Conservation (phyloP, 2,113 vertebrate species). For the Oreotragus oreotragus region DNA sequence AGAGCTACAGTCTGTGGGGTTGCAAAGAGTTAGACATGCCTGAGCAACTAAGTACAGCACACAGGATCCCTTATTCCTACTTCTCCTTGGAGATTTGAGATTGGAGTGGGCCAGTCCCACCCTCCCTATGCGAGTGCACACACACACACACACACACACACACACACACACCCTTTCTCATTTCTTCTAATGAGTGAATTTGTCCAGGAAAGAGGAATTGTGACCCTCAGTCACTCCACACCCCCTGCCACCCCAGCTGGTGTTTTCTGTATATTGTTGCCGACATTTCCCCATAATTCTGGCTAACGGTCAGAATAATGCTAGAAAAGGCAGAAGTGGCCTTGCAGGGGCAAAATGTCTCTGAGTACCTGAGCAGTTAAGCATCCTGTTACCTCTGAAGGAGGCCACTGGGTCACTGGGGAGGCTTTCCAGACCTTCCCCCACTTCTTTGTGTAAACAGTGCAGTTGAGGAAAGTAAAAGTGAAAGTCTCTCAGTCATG, state of each 20-base stretch:
- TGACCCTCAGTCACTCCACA: background rate
- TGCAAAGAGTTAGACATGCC: background rate
- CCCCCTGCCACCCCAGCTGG: background rate
- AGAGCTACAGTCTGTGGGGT: background rate
- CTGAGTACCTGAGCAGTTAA: background rate
- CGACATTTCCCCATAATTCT: background rate
- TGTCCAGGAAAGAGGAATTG: background rate
- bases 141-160: too few relatives aligned
- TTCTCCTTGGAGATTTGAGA: background rate
- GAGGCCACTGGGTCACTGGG: background rate
- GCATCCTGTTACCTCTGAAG: background rate
- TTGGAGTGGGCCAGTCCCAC: background rate
- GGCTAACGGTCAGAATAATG: background rate
- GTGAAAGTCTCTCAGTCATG: background rate
- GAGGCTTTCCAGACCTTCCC: background rate
- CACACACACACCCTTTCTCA: background rate
- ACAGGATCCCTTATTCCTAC: background rate
- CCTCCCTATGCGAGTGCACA: fast-evolving
- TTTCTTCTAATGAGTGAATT: background rate
- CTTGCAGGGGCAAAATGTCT: background rate
- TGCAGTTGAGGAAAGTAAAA: background rate
- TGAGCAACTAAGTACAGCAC: background rate
- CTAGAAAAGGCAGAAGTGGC: background rate
- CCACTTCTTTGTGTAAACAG: background rate
- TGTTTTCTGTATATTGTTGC: background rate